phyloP scores from a whole-genome alignment of 2,888 invertebrate species.

The Protophormia terraenovae region DNA sequence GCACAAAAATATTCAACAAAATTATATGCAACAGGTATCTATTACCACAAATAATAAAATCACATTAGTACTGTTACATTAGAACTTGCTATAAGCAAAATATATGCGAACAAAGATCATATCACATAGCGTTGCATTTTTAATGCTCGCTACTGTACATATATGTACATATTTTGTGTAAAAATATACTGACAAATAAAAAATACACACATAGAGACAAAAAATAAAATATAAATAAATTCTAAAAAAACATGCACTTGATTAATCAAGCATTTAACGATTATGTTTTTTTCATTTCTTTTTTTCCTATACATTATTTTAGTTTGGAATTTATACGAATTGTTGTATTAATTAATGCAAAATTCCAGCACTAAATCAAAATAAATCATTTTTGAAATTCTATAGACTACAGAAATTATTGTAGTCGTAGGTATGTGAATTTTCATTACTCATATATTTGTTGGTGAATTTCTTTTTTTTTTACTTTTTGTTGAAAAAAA shows the following conservation, averaged over 20 bases:
- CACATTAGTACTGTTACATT: no score
- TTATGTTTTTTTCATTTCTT: background rate
- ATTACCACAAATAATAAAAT: no score
- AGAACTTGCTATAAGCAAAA: no score
- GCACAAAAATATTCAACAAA: no score
- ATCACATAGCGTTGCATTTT: no score
- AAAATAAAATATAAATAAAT: background rate
- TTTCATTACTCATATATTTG: background rate
- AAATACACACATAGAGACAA: background rate
- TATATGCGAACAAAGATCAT: no score
- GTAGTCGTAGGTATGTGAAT: background rate
- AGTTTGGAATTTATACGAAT: constrained; percentile 20
- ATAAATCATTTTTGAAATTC: constrained; percentile 40
- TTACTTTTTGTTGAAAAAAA: background rate
- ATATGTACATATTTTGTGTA: no score
- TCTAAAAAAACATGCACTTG: constrained; percentile 34
- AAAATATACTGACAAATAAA: no score
- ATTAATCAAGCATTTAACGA: constrained; percentile 38
- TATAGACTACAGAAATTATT: background rate
- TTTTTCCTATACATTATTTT: background rate
- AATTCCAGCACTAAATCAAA: constrained; percentile 56
- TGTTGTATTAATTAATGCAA: constrained; percentile 54
- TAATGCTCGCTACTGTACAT: no score
- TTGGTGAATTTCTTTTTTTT: background rate
- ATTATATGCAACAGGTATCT: no score